A percentile compares a stretch with the other conserved stretches of the same genome.
Conservation (phyloP, 2,797 vertebrate species). For the Tolypeutes matacus region DNA sequence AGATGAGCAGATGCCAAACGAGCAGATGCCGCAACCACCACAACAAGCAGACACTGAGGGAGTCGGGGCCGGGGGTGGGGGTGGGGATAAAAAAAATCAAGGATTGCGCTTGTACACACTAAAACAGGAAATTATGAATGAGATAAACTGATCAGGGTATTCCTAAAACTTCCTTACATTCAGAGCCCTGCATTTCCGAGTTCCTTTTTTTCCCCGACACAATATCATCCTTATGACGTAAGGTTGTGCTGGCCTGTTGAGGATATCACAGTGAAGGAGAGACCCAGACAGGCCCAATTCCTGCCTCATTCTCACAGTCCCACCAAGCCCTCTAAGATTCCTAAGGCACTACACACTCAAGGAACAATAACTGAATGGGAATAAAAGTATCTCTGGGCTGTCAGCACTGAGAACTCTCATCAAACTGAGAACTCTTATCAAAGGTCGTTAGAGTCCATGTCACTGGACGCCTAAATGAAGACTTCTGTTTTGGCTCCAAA, state of each 20-base stretch:
- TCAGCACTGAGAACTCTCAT: not conserved
- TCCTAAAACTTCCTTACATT: not conserved
- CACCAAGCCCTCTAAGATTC: not conserved
- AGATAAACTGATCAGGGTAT: not conserved
- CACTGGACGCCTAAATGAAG: not conserved
- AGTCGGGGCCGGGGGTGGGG: no score
- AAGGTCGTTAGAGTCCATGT: not conserved
- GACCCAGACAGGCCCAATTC: not conserved
- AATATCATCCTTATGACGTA: not conserved
- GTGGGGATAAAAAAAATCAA: not conserved
- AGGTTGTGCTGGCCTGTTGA: not conserved
- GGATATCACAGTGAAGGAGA: not conserved
- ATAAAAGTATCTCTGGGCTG: not conserved
- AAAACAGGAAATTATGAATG: constrained; percentile 5
- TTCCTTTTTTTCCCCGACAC: not conserved
- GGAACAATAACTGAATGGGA: not conserved
- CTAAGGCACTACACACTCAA: not conserved
- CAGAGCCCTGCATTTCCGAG: constrained; percentile 6
- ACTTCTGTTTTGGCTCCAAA: not conserved
- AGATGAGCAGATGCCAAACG: no score
- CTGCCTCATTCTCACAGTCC: not conserved
- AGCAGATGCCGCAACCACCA: no score
- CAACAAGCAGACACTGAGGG: no score
- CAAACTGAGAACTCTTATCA: not conserved
- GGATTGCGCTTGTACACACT: not conserved